Base-by-base conservation (phyloP, 2,113 vertebrate genomes). In the Brachionichthys hirsutus region DNA sequence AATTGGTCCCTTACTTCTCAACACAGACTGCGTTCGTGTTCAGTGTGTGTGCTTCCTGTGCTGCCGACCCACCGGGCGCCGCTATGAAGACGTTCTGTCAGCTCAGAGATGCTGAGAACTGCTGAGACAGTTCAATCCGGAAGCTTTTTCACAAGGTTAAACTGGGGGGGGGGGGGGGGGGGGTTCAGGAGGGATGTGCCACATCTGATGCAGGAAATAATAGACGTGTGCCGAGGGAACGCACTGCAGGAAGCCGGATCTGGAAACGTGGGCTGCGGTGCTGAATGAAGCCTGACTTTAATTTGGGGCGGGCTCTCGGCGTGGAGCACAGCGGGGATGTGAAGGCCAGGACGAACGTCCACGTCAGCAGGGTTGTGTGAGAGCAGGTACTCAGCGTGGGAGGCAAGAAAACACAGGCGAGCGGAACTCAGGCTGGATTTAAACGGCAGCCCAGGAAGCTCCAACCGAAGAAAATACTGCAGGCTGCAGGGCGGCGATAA, bases 1-100 rank as follows among this genome's bases (percentile, higher is more conserved):
- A 88, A 89, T 89, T 89, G 86, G 84, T 77, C 77, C 70, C 67
- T 62, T 75, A 77, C 74, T 77, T 84, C 64, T 58, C 70, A 55
- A 55, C 55, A 65, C 43, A 72, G 62, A 54, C 35, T n/a, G 47
- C n/a, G 22, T 15, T 16, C 10, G 18, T 63, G 22, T 63, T 8
- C n/a, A 17, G 22, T 50, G 19, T 73, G 75, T 78, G 64, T 57
- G 70, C 60, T 50, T 30, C 24, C 24, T 30, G 24, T 4, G 24
- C 24, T 24, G 38, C 6, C 64, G 66, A 78, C 80, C 68, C 55
- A 73, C 12, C 62, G 65, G 62, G 67, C 67, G 68, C 70, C 61
- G 67, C 83, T 74, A 81, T 74, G 74, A 82, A 85, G 83, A 86
- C 81, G 67, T 82, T 64, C 75, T 80, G 75, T 82, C 73, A 82